Evolutionary conservation across 64 coral and sea anemone species (phyloP), one percentile per base, ranked within the genome.

Genomic region (Acropora tenuis): DNA sequence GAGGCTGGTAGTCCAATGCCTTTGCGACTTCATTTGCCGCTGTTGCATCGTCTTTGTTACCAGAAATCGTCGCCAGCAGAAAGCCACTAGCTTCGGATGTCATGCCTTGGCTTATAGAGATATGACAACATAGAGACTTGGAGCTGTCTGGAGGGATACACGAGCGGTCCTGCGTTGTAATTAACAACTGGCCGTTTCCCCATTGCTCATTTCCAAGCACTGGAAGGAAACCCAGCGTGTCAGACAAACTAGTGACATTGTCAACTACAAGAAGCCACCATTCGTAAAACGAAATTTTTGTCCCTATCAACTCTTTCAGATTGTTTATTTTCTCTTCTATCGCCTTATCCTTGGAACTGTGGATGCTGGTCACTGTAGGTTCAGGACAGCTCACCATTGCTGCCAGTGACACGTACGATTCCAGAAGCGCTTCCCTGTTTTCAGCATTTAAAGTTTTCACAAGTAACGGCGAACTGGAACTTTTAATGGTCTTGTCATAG

Each of bases 151-250:
- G 7, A 72, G 69, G 92, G 76, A 93, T 87, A 60, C 4, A 76
- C 19, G 48, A 65, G 40, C 2, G 47, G 60, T 93, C 78, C 20
- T 93, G 92, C 5, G 92, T 93, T 48, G 92, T 93, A 13, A 93
- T 75, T 6, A 93, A 30, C 9, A 93, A 78, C 74, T 87, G 91
- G 18, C 91, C 83, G 2, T 52, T 76, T 19, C 68, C 73, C 91
- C 83, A 92, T 15, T 73, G 57, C 9, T 92, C 41, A 57, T 79
- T 69, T 65, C 69, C 71, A 12, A 53, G 30, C 44, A 1, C 48
- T 41, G 92, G 92, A 15, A 93, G 69, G 45, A 81, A 63, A 40
- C 1, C 0, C 9, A 19, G 49, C 46, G 50, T 75, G 45, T 11
- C 8, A 61, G 57, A 15, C 13, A 92, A 43, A n/a, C 48, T 65